Base-by-base conservation (phyloP, 2,888 invertebrate genomes). In the Xylota sylvarum region DNA sequence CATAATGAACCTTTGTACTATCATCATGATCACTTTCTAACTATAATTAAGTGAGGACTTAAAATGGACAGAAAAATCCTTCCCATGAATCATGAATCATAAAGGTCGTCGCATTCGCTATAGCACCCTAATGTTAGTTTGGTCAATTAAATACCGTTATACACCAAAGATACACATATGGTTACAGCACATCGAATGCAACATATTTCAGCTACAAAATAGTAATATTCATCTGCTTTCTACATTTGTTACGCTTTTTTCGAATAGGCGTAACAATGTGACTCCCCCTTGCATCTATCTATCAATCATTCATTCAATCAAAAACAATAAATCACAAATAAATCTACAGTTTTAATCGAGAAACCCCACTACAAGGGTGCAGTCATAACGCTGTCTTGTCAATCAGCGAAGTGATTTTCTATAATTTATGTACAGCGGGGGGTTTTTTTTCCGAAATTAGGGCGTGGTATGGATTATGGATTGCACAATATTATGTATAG, bases 391-490 rank as follows among this genome's bases (percentile, higher is more conserved):
- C 70, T 85, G 58, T 70, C 70, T 73, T 82, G 82, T 82, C 85
- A 82, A 82, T 86, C 85, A 86, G 72, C 65, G 58, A 58, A 40
- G 67, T 86, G 72, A 86, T 86, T 86, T 69, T 60, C 43, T 82
- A 60, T 81, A 81, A 81, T 58, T 70, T 70, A 76, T 80, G 60
- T 64, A 46, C 35, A 19, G 17, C 14, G 27, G 37, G 50, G 37
- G 67, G n/a, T 50, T 65, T 73, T 43, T 48, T n/a, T 62, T 62
- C 40, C 30, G 17, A 76, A 70, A 56, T 56, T 76, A 76, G 76
- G 85, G 81, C 76, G 85, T 79, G 69, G 43, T 73, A 30, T 52
- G 65, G 46, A 23, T 23, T 64, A 30, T 37, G 60, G 43, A 72
- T 85, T 81, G 56, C 83, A 83, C 79, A 79, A 84, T 62, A 50